phyloP scores from a whole-genome alignment of 1,140 invertebrate genomes.

The Antheraea mylitta region DNA sequence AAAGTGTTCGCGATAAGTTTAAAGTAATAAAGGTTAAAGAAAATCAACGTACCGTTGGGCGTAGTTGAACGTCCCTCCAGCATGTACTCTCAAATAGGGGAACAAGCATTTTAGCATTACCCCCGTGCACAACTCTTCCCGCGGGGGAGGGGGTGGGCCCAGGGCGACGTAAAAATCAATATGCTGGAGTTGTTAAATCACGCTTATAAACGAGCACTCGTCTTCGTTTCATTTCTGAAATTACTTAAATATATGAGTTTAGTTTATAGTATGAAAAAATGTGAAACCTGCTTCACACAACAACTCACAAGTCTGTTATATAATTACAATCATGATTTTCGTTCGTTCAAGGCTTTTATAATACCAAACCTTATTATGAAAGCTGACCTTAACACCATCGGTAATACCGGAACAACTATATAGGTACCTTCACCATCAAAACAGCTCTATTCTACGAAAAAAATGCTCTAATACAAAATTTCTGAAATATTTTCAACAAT shows the following conservation, averaged over 20 bases:
- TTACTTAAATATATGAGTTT: conserved; percentile 55
- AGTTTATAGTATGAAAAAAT: conserved; percentile 32
- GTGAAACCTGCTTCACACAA: no score
- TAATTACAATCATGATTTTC: no score
- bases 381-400: no score
- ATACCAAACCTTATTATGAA: no score
- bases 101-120: conserved; percentile 79
- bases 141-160: conserved; percentile 74
- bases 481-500: no score
- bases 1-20: conserved; percentile 56
- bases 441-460: no score
- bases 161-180: conserved; percentile 84
- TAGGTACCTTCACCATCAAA: no score
- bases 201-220: conserved; percentile 85
- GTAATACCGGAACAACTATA: no score
- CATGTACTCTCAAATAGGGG: conserved; percentile 79
- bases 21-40: conserved; percentile 46
- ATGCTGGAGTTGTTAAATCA: conserved; percentile 86
- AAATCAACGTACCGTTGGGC: conserved; percentile 44
- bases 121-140: conserved; percentile 78
- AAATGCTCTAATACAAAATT: no score
- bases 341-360: no score
- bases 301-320: no score
- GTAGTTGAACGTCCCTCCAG: conserved; percentile 65
- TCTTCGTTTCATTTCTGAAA: conserved; percentile 79